Percentiles rank a stretch among this genome's conserved stretches.
Evolutionary conservation across 2,888 invertebrate genomes (phyloP).

Genomic region (Mimachlamys varia): DNA sequence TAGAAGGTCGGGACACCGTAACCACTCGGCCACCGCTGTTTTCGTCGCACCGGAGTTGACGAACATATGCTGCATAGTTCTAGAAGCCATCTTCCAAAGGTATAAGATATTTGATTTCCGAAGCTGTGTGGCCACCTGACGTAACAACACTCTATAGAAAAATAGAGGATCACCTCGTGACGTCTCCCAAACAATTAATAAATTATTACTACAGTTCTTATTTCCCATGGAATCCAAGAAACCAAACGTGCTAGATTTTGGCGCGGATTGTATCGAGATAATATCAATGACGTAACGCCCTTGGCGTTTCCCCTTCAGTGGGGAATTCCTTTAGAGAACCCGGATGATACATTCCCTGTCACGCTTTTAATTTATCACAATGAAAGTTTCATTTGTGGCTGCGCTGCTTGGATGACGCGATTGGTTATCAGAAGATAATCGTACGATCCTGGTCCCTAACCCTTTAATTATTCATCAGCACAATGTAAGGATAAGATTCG

Average conservation of each 20-base stretch:
- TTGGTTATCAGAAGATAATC: not conserved
- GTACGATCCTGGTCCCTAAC: not conserved
- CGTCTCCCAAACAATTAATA: not conserved
- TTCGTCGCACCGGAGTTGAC: not conserved
- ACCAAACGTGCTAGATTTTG: not conserved
- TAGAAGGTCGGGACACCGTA: no score
- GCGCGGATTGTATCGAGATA: not conserved
- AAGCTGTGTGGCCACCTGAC: no score
- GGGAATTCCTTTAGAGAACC: conserved; percentile 18
- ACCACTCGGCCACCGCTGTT: no score
- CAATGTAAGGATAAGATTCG: not conserved
- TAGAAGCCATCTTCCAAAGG: no score
- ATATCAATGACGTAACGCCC: not conserved
- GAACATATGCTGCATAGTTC: no score
- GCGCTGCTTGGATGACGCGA: not conserved
- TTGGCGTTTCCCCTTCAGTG: conserved; percentile 5
- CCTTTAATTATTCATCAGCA: conserved; percentile 6
- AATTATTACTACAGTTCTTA: not conserved
- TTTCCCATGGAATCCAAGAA: not conserved
- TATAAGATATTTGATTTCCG: no score
- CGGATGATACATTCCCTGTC: conserved; percentile 21
- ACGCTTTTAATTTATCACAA: conserved; percentile 31
- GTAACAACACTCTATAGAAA: no score
- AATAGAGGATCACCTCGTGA: no score
- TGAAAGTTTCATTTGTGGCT: conserved; percentile 28